Percentiles rank a stretch among this genome's conserved stretches.
phyloP scores from a whole-genome alignment of 2,113 vertebrate genomes.

The Melanerpes formicivorus region DNA sequence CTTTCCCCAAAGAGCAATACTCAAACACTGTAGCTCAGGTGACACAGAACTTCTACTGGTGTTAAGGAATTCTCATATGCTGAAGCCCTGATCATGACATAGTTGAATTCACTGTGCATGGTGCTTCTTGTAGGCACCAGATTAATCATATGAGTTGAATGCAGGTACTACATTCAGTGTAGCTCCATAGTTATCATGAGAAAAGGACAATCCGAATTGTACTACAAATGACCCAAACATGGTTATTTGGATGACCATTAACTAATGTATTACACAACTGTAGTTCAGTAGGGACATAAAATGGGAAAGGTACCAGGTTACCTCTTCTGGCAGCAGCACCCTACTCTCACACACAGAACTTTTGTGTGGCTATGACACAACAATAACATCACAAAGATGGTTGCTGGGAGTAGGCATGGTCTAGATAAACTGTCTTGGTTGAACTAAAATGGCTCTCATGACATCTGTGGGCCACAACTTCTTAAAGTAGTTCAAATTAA shows the following conservation, averaged over 20 bases:
- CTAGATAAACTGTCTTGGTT: background rate
- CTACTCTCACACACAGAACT: background rate
- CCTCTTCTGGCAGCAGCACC: background rate
- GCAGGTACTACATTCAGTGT: background rate
- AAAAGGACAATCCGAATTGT: background rate
- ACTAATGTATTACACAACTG: background rate
- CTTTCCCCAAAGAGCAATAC: background rate
- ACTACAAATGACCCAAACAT: background rate
- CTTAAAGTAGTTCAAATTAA: background rate
- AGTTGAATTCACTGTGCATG: background rate
- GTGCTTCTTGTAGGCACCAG: background rate
- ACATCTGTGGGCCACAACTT: background rate
- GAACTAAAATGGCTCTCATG: background rate
- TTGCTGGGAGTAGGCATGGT: background rate
- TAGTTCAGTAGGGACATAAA: background rate
- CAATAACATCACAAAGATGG: background rate
- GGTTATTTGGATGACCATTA: background rate
- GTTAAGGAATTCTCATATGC: background rate
- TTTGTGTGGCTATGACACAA: background rate
- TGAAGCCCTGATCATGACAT: background rate
- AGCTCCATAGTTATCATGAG: background rate
- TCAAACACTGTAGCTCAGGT: too few relatives aligned
- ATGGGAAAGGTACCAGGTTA: background rate
- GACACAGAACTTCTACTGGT: background rate
- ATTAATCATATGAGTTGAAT: background rate